Evolutionary conservation across 2,888 invertebrate species (phyloP).

Genomic region (Drosophila borealis): DNA sequence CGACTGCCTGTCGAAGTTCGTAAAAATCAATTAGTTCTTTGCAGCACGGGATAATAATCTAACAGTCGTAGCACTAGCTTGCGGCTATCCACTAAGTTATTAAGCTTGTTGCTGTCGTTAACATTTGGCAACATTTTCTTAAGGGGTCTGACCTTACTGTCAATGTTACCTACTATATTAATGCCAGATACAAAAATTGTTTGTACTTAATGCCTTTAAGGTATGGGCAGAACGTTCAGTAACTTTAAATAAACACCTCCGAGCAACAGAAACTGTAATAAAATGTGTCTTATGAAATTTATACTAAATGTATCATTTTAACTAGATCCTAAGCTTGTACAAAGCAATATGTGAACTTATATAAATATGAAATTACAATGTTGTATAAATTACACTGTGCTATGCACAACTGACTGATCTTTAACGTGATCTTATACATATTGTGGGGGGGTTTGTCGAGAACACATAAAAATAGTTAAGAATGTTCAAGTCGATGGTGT

Average conservation of each 20-base stretch:
- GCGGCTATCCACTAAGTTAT: conserved; percentile 39
- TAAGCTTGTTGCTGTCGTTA: conserved; percentile 46
- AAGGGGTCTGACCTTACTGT: not conserved
- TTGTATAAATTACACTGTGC: conserved; percentile 25
- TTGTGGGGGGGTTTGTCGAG: not conserved
- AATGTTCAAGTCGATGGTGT: too few species aligned
- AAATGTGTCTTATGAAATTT: conserved; percentile 52
- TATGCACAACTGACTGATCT: not conserved
- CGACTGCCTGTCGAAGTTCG: conserved; percentile 80
- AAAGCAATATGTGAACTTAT: conserved; percentile 53
- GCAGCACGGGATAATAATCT: conserved; percentile 51
- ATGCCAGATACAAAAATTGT: conserved; percentile 41
- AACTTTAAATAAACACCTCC: conserved; percentile 38
- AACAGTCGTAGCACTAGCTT: conserved; percentile 49
- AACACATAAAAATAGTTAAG: not conserved
- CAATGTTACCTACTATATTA: conserved; percentile 39
- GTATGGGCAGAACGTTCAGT: conserved; percentile 11
- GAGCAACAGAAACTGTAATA: conserved; percentile 35
- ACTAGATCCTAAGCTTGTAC: conserved; percentile 4
- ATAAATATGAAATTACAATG: conserved; percentile 55
- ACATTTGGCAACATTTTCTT: conserved; percentile 21
- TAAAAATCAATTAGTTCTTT: conserved; percentile 58
- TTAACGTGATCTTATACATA: not conserved
- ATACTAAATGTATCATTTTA: conserved; percentile 53
- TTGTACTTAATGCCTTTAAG: conserved; percentile 65